Base-by-base conservation (phyloP, 2,888 invertebrate genomes). In the Sarcophaga rosellei region DNA sequence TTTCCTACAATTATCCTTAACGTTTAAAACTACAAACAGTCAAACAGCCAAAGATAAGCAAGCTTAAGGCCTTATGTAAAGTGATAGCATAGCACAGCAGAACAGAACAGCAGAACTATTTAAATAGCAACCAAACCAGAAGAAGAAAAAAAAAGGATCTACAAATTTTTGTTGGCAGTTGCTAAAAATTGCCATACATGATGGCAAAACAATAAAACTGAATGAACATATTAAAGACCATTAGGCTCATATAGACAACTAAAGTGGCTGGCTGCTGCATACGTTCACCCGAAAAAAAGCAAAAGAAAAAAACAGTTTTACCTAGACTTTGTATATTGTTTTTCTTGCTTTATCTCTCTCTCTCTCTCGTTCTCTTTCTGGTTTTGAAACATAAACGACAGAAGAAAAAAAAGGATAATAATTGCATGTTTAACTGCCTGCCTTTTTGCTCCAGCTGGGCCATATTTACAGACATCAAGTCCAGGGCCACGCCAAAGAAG, bases 221-320 rank as follows among this genome's bases (percentile, higher is more conserved):
- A 85, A 85, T 84, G 76, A 84, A 84, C 88, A 91, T 91, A 91
- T 90, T 91, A 92, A 91, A 92, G 92, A 90, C 92, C 92, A 92
- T 92, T 92, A 92, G 92, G 92, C 92, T 92, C 92, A 91, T 92
- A 92, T 91, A 92, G 92, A 92, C 92, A 92, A 92, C 91, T 91
- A 92, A 92, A 92, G 93, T 92, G 93, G 92, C 91, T 92, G 89
- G 91, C 91, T 90, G 91, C 91, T 90, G 89, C 89, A 89, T 89
- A 53, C 53, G 75, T 70, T 79, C 6, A 35, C 8, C 8, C 35
- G 10, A 35, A 35, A 35, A 35, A 35, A 35, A 35, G n/a, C n/a
- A 2, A 1, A 35, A 8, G 6, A 25, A 25, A 65, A 21, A 61
- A 47, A 17, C 57, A 69, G 3, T 70, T 84, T 72, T 80, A 84